A percentile compares a stretch with the other conserved stretches of the same genome.
These are phyloP conservation scores for Acrobeloides nanus DNA, from an alignment of 2,888 invertebrate genomes.

Conservation along the genomic window DNA sequence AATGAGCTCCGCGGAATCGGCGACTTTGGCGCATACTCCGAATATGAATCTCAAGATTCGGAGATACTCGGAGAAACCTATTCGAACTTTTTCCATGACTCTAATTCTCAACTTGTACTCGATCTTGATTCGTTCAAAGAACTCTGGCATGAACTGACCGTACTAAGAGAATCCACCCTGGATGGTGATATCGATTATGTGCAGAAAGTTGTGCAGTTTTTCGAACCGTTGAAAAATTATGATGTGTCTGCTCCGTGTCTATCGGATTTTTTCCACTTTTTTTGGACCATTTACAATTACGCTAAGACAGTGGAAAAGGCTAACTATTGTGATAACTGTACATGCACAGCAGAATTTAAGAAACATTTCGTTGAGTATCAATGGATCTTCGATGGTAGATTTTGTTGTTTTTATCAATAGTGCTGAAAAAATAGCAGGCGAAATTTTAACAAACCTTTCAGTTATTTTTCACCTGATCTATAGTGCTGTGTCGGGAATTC, in stretches of 20 bases:
- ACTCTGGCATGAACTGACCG: constrained; percentile 25
- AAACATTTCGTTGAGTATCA: constrained; percentile 40
- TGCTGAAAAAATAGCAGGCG: not conserved
- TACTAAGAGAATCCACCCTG: constrained; percentile 18
- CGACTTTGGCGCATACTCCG: constrained; percentile 3
- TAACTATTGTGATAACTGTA: constrained; percentile 43
- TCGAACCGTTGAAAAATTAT: constrained; percentile 28
- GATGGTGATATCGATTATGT: constrained; percentile 46
- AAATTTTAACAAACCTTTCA: not conserved
- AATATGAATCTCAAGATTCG: constrained; percentile 11
- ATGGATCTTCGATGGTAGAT: constrained; percentile 50
- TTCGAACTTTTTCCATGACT: constrained; percentile 43
- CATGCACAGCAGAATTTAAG: constrained; percentile 39
- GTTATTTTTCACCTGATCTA: too few species aligned
- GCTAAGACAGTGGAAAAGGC: constrained; percentile 41
- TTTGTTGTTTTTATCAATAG: not conserved
- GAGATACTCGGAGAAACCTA: constrained; percentile 32
- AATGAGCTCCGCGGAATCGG: constrained; percentile 2
- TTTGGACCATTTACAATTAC: constrained; percentile 48
- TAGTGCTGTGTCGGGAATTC: too few species aligned
- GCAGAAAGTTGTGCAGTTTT: constrained; percentile 28
- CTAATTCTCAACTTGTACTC: constrained; percentile 39
- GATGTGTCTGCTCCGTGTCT: constrained; percentile 40
- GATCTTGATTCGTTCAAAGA: constrained; percentile 45
- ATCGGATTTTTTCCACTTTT: constrained; percentile 43